Conservation (phyloP, 2,113 vertebrate species). For the Mandrillus leucophaeus region DNA sequence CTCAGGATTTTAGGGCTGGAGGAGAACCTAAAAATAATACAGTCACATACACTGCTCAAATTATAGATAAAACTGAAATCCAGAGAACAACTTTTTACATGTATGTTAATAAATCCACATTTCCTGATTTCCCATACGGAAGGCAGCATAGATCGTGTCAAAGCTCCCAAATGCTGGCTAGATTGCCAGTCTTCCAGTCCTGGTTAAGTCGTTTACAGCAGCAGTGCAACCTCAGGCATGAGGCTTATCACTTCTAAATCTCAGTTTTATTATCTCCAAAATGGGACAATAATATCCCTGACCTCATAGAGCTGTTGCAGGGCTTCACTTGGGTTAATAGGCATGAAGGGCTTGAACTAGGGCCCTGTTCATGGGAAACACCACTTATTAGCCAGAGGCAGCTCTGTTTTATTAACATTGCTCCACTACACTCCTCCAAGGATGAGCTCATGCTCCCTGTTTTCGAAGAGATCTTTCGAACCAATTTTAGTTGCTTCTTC, state of each 20-base stretch:
- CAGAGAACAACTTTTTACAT: neutral
- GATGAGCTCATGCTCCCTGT: neutral
- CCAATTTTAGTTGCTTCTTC: neutral
- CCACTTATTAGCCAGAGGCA: fast-evolving
- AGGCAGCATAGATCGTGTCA: fast-evolving
- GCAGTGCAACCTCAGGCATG: no score
- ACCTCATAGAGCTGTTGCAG: neutral
- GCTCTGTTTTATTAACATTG: fast-evolving
- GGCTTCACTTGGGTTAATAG: no score
- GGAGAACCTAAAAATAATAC: neutral
- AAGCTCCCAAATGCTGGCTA: neutral
- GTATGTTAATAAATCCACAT: fast-evolving
- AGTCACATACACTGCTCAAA: neutral
- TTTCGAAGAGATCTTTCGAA: neutral
- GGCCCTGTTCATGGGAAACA: fast-evolving
- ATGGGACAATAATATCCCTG: neutral
- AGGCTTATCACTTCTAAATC: neutral
- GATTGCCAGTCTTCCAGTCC: neutral
- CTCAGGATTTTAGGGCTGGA: neutral
- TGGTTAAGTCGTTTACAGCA: neutral
- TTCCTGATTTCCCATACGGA: neutral
- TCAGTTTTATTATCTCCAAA: neutral
- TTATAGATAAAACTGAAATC: neutral
- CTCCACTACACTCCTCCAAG: neutral
- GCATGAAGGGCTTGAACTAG: neutral